These are phyloP conservation scores for Phyllopteryx taeniolatus DNA, from an alignment of 2,113 vertebrate genomes.

Conservation along the genomic window DNA sequence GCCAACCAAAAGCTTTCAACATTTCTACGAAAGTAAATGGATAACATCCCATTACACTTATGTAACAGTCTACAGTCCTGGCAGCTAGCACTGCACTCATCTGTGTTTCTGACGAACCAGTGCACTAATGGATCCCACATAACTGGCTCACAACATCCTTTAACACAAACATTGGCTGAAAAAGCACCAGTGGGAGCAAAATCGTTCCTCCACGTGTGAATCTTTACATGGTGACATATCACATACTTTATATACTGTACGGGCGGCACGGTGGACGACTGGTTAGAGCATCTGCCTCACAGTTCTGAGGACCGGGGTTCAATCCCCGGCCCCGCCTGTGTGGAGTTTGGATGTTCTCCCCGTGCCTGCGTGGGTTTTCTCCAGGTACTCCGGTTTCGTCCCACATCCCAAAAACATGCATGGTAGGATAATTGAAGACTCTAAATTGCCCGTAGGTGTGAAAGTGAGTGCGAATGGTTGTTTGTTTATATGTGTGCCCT, in stretches of 20 bases:
- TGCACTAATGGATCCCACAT: constrained; percentile 40
- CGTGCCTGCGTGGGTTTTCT: no score
- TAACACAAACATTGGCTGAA: constrained; percentile 9
- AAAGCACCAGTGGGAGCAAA: constrained; percentile 22
- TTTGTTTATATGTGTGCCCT: no score
- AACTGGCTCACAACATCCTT: constrained; percentile 22
- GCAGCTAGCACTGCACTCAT: constrained; percentile 32
- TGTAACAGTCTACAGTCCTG: constrained; percentile 32
- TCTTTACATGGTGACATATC: neutral
- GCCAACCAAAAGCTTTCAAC: neutral
- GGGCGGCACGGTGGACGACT: no score
- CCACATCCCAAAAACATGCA: no score
- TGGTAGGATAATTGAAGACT: no score
- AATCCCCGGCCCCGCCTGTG: no score
- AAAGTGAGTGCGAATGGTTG: no score
- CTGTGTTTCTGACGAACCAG: constrained; percentile 40
- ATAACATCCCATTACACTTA: neutral
- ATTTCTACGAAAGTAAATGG: neutral
- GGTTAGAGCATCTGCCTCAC: no score
- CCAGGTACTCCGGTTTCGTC: no score
- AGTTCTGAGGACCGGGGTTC: no score
- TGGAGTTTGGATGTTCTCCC: no score
- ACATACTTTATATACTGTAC: neutral
- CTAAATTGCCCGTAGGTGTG: no score
- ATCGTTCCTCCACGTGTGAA: constrained; percentile 23